Evolutionary conservation across 2,113 vertebrate genomes (phyloP).

Genomic region (Sinocyclocheilus anophthalmus): DNA sequence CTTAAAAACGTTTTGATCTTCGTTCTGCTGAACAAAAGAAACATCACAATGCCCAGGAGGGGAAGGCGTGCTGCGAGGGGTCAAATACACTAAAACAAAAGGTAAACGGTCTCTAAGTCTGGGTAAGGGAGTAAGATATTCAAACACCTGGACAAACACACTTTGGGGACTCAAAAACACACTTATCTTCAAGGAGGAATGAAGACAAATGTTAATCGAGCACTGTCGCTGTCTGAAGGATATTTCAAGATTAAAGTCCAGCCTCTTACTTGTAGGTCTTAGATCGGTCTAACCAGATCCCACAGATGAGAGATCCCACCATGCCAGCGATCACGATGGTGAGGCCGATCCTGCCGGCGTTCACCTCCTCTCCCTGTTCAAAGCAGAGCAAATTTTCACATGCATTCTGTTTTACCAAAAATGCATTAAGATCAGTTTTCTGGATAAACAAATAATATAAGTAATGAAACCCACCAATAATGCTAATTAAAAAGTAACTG

Average conservation of each 20-base stretch:
- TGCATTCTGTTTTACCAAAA: neutral
- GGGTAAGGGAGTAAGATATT: neutral
- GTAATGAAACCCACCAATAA: neutral
- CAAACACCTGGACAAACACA: conserved; percentile 33
- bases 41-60: neutral
- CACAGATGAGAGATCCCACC: conserved; percentile 88
- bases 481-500: neutral
- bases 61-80: neutral
- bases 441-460: neutral
- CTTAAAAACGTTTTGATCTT: neutral
- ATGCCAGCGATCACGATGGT: conserved; percentile 91
- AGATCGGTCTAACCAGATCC: conserved; percentile 93
- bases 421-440: neutral
- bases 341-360: conserved; percentile 94
- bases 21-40: neutral
- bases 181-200: neutral
- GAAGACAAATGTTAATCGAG: neutral
- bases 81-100: conserved; percentile 6
- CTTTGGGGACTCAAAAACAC: neutral
- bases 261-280: conserved; percentile 94
- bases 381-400: neutral
- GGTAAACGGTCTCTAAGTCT: neutral
- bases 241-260: conserved; percentile 1
- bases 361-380: conserved; percentile 88
- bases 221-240: neutral